Conservation (phyloP, 1,140 invertebrate species). For the Dendroctonus valens region DNA sequence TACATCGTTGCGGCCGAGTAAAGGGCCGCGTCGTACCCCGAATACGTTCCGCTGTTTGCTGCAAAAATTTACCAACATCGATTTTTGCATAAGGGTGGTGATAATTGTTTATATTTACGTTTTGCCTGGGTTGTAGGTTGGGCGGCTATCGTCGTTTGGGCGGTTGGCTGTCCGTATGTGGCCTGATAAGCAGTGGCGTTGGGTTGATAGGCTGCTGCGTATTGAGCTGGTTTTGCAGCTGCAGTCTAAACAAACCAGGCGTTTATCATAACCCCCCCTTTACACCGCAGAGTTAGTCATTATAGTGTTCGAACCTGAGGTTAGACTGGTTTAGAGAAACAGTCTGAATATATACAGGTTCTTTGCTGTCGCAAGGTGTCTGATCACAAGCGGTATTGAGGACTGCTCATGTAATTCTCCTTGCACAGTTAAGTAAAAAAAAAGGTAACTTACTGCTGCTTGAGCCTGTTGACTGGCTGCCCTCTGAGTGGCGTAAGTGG, state of each 20-base stretch:
- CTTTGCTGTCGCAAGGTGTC: conserved; percentile 32
- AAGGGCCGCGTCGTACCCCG: conserved; percentile 86
- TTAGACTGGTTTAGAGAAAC: background rate
- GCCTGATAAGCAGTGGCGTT: conserved; percentile 50
- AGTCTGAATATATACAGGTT: background rate
- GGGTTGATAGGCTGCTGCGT: conserved; percentile 50
- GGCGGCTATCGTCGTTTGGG: conserved; percentile 50
- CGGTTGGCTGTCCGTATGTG: conserved; percentile 49
- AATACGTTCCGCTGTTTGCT: conserved; percentile 66
- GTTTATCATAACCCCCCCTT: no score
- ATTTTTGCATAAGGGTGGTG: background rate
- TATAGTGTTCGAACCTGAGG: background rate
- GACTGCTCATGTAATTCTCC: conserved; percentile 29
- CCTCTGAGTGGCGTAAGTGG: conserved; percentile 53
- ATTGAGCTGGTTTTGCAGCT: conserved; percentile 51
- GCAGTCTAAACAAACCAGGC: conserved; percentile 42
- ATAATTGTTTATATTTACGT: conserved; percentile 42
- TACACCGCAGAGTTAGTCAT: background rate
- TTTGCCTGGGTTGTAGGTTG: conserved; percentile 52
- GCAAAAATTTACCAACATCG: conserved; percentile 17
- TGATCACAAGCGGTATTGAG: conserved; percentile 26
- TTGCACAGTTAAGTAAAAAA: conserved; percentile 6
- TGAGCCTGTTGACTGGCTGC: conserved; percentile 51
- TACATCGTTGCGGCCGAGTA: conserved; percentile 93
- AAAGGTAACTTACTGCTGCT: conserved; percentile 46